These are phyloP conservation scores for Hemicrepidius hirtus DNA, from an alignment of 2,888 invertebrate species.

Conservation along the genomic window DNA sequence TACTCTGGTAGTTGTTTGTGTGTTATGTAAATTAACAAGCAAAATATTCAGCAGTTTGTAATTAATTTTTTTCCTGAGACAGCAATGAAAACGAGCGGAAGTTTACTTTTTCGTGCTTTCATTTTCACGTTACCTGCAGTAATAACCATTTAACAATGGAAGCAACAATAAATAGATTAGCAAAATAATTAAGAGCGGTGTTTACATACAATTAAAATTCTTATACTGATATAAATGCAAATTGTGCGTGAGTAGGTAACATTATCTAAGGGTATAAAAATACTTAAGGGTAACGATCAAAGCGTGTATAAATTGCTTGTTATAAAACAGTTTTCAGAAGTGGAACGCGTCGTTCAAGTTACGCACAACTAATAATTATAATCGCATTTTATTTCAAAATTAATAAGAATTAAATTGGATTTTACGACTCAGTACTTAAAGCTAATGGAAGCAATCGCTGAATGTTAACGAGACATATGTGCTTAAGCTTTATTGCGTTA, in stretches of 20 bases:
- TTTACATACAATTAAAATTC: conserved; percentile 51
- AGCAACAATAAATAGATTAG: conserved; percentile 37
- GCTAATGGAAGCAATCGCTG: conserved; percentile 41
- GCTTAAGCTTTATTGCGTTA: conserved; percentile 30
- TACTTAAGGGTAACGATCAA: conserved; percentile 53
- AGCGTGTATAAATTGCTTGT: conserved; percentile 52
- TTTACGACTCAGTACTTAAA: conserved; percentile 46
- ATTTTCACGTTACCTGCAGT: conserved; percentile 1
- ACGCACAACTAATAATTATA: conserved; percentile 59
- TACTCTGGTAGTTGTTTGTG: conserved; percentile 5
- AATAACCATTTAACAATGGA: conserved; percentile 15
- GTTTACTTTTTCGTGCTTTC: conserved; percentile 4
- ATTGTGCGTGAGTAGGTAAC: conserved; percentile 57
- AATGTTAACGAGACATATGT: conserved; percentile 30
- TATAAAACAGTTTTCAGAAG: conserved; percentile 51
- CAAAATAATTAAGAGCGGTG: conserved; percentile 45
- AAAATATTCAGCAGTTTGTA: not conserved
- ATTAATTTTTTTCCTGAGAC: not conserved
- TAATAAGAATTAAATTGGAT: conserved; percentile 52
- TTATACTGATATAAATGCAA: conserved; percentile 55
- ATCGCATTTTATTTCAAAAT: conserved; percentile 57
- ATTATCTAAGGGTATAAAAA: conserved; percentile 54
- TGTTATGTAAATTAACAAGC: conserved; percentile 3
- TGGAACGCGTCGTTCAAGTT: conserved; percentile 52
- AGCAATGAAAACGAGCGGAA: conserved; percentile 3